Conservation (phyloP, 2,797 vertebrate genomes). For the Fistularia tabacaria region DNA sequence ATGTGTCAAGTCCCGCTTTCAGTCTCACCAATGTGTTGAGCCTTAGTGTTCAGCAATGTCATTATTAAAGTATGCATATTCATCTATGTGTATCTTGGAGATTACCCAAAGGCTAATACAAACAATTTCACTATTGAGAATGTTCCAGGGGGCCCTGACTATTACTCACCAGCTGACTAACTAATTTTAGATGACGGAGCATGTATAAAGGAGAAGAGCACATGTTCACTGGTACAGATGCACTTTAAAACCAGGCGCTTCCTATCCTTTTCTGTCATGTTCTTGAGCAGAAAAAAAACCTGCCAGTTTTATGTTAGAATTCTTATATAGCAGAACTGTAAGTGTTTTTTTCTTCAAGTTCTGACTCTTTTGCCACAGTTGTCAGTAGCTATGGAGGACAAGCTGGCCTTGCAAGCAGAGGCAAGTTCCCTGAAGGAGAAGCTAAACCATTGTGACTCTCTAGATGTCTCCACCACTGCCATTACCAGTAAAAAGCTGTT, state of each 20-base stretch:
- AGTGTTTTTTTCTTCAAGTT: background rate
- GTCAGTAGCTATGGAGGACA: slow-evolving; percentile 81
- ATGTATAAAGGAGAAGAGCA: slow-evolving; percentile 48
- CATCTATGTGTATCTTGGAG: slow-evolving; percentile 18
- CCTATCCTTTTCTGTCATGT: background rate
- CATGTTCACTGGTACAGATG: slow-evolving; percentile 28
- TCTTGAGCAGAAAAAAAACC: background rate
- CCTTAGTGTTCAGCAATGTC: background rate
- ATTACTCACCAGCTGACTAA: slow-evolving; percentile 61
- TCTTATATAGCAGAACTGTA: no score
- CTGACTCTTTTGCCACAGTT: slow-evolving; percentile 62
- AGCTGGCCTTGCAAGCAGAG: slow-evolving; percentile 75
- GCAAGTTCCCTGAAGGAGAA: slow-evolving; percentile 74
- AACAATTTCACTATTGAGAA: slow-evolving; percentile 47
- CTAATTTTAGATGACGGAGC: slow-evolving; percentile 32
- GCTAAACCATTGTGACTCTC: slow-evolving; percentile 63
- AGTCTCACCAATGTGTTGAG: background rate
- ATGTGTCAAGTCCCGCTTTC: background rate
- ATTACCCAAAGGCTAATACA: slow-evolving; percentile 26
- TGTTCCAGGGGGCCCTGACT: slow-evolving; percentile 27
- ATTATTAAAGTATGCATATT: slow-evolving; percentile 5
- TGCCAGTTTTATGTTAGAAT: no score
- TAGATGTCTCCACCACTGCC: slow-evolving; percentile 60
- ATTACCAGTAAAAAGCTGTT: slow-evolving; percentile 85
- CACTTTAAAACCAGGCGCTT: slow-evolving; percentile 8